Evolutionary conservation across 2,888 invertebrate genomes (phyloP), one percentile per base, ranked within the genome.

Genomic region (Ophioninae sp.): DNA sequence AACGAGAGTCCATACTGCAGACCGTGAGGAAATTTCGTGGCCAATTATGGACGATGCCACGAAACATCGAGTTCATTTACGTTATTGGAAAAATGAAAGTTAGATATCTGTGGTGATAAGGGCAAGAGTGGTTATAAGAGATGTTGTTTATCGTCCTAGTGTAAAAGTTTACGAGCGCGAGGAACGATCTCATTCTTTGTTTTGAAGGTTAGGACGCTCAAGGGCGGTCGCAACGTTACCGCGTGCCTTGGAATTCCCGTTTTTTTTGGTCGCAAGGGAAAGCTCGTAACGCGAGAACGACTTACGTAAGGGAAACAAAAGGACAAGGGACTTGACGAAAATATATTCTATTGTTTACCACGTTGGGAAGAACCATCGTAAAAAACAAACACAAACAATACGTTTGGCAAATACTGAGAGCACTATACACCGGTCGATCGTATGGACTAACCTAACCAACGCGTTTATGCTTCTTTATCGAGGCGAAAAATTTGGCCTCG

Each of bases 361-460:
- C 87, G 65, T 86, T 87, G 59, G 86, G 82, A 72, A 86, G 86
- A 20, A 86, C 85, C 87, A 87, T 87, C 84, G 85, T 84, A 64
- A 83, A 86, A 64, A 75, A 75, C 44, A 56, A 74, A 86, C 86
- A 86, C 83, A 86, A 87, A 83, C 81, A 86, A 85, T 81, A 79
- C 74, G 70, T 65, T 73, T 77, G 21, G 64, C 69, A 80, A 75
- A 68, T 62, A 81, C 72, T 50, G 81, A 75, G 82, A 78, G 30
- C 83, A 85, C 86, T 86, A 86, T 17, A 50, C 17, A 50, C 88
- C 88, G 88, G 88, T 87, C 86, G 86, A 85, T 23, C 86, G 74
- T 67, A 64, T 59, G 81, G 59, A 87, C 86, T 88, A 86, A 88
- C 87, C 85, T 88, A 85, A 85, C 77, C 79, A 79, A 10, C 44